A percentile compares a stretch with the other conserved stretches of the same genome.
These are phyloP conservation scores for Ichneumoninae sp. DNA, from an alignment of 2,888 invertebrate genomes.

Conservation along the genomic window DNA sequence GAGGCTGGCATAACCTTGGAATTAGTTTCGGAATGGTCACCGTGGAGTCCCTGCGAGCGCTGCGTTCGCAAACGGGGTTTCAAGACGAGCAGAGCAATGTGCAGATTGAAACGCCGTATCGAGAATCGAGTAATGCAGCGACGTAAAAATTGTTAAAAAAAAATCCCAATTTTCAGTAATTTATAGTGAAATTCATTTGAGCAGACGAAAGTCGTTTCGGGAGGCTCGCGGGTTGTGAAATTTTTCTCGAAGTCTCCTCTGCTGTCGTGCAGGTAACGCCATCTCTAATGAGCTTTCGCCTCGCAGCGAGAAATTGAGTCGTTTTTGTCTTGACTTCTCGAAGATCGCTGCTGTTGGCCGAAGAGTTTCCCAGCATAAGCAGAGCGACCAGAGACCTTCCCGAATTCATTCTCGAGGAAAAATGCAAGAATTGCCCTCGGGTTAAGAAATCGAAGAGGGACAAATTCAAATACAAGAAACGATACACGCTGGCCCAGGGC, in stretches of 20 bases:
- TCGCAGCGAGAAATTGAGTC: not conserved
- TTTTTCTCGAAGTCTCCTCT: conserved; percentile 77
- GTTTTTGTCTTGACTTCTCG: conserved; percentile 71
- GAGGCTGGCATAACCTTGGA: conserved; percentile 84
- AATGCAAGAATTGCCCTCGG: conserved; percentile 77
- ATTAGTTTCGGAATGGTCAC: conserved; percentile 85
- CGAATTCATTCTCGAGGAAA: conserved; percentile 84
- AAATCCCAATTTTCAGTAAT: not conserved
- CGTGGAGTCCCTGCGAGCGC: conserved; percentile 86
- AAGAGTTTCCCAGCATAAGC: conserved; percentile 85
- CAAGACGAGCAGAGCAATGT: conserved; percentile 85
- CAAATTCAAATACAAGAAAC: conserved; percentile 85
- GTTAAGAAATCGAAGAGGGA: conserved; percentile 80
- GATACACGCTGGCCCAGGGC: conserved; percentile 85
- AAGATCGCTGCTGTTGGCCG: conserved; percentile 84
- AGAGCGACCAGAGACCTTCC: conserved; percentile 85
- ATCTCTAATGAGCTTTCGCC: not conserved
- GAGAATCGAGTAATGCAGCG: conserved; percentile 54
- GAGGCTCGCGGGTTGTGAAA: conserved; percentile 65
- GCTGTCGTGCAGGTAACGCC: conserved; percentile 79
- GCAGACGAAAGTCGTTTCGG: conserved; percentile 31
- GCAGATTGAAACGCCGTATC: conserved; percentile 84
- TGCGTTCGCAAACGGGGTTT: conserved; percentile 82
- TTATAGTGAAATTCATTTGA: conserved; percentile 20
- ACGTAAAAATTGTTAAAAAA: not conserved